phyloP scores from a whole-genome alignment of 2,888 invertebrate genomes.

The Schrankia costaestrigalis region DNA sequence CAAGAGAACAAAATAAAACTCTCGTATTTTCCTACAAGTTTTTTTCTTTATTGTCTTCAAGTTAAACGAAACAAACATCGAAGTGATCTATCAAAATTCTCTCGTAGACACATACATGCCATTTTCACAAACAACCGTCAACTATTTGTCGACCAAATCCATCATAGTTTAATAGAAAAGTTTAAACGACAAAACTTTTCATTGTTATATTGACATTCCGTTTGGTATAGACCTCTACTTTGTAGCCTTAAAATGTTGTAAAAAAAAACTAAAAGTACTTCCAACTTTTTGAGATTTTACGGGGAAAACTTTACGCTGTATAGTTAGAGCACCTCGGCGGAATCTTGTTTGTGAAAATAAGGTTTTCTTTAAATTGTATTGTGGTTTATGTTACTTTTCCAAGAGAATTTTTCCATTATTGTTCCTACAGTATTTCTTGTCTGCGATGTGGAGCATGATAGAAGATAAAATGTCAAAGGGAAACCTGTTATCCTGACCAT shows the following conservation, averaged over 20 bases:
- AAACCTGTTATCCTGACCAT: too few relatives aligned
- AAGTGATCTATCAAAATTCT: slow-evolving; percentile 14
- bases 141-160: slow-evolving; percentile 17
- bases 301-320: slow-evolving; percentile 42
- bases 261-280: slow-evolving; percentile 46
- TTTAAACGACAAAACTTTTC: slow-evolving; percentile 27
- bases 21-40: neutral
- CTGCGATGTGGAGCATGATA: too few relatives aligned
- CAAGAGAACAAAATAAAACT: slow-evolving; percentile 2
- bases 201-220: slow-evolving; percentile 19
- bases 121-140: slow-evolving; percentile 8
- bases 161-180: slow-evolving; percentile 24
- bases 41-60: slow-evolving; percentile 14
- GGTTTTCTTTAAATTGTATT: slow-evolving; percentile 10
- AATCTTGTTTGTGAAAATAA: slow-evolving; percentile 12
- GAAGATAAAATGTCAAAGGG: too few relatives aligned
- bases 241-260: slow-evolving; percentile 36
- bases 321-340: slow-evolving; percentile 25
- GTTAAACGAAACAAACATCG: slow-evolving; percentile 9
- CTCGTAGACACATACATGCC: slow-evolving; percentile 6
- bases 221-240: slow-evolving; percentile 24
- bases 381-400: slow-evolving; percentile 7
- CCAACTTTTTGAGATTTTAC: slow-evolving; percentile 36
- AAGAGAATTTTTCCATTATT: too few relatives aligned
- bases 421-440: too few relatives aligned